Percentiles rank a stretch among this genome's conserved stretches.
These are phyloP conservation scores for Pocota personata DNA, from an alignment of 2,888 invertebrate species.

Conservation along the genomic window DNA sequence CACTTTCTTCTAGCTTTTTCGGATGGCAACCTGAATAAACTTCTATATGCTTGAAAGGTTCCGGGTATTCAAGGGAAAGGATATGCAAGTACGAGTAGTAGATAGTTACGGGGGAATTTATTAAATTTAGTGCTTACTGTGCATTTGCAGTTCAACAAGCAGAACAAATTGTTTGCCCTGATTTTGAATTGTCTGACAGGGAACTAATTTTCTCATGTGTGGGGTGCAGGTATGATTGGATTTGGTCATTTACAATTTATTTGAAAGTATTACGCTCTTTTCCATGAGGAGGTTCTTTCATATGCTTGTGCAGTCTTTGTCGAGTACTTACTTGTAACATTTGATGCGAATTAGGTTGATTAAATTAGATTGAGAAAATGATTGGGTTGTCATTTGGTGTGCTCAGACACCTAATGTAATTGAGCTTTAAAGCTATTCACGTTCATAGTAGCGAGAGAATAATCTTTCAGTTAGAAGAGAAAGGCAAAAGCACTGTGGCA, in stretches of 20 bases:
- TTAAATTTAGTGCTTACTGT: constrained; percentile 66
- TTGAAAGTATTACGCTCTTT: not conserved
- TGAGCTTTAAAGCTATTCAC: not conserved
- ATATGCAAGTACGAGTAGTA: not conserved
- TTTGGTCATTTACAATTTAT: constrained; percentile 13
- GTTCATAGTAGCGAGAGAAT: no score
- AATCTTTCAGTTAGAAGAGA: no score
- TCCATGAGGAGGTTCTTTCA: no score
- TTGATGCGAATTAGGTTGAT: constrained; percentile 32
- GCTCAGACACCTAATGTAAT: not conserved
- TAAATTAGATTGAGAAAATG: constrained; percentile 7
- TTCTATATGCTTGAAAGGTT: not conserved
- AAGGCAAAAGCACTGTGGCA: no score
- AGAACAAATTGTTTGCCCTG: constrained; percentile 66
- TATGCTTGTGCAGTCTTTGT: not conserved
- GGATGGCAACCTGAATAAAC: not conserved
- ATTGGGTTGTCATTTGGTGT: not conserved
- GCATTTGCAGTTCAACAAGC: constrained; percentile 68
- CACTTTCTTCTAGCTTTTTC: not conserved
- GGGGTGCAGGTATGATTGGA: not conserved
- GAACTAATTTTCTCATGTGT: constrained; percentile 39
- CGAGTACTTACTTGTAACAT: not conserved
- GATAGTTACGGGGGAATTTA: constrained; percentile 36
- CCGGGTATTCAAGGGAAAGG: not conserved
- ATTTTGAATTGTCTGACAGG: constrained; percentile 55